Evolutionary conservation across 2,797 vertebrate genomes (phyloP).

Genomic region (Coendou prehensilis): DNA sequence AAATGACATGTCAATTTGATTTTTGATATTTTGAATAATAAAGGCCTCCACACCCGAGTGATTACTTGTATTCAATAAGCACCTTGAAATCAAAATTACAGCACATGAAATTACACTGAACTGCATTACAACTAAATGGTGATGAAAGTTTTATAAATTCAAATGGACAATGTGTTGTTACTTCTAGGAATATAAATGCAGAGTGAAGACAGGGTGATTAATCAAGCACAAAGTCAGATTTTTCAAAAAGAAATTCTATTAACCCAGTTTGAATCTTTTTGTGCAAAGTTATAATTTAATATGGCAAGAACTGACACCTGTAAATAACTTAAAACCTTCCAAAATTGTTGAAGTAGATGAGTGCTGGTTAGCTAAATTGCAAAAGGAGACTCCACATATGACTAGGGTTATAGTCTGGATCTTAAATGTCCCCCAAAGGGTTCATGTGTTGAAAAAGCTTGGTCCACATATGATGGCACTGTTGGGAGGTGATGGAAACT

Average conservation of each 20-base stretch:
- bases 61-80: slow-evolving; percentile 95
- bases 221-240: slow-evolving; percentile 22
- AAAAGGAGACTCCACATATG: neutral
- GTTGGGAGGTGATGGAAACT: neutral
- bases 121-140: slow-evolving; percentile 59
- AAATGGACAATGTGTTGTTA: slow-evolving; percentile 22
- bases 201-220: slow-evolving; percentile 24
- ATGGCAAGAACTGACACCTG: neutral
- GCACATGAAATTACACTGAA: slow-evolving; percentile 67
- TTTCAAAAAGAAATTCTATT: slow-evolving; percentile 51
- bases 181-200: slow-evolving; percentile 16
- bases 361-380: neutral
- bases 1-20: slow-evolving; percentile 92
- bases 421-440: neutral
- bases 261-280: slow-evolving; percentile 59
- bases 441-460: neutral
- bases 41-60: slow-evolving; percentile 95
- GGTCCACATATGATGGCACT: neutral
- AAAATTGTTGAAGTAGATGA: slow-evolving; percentile 50
- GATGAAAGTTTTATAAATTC: slow-evolving; percentile 61
- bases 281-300: slow-evolving; percentile 42
- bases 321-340: slow-evolving; percentile 33
- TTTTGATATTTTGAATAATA: slow-evolving; percentile 96
- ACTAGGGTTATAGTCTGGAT: neutral
- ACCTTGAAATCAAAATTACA: slow-evolving; percentile 90